Conservation (phyloP, 1,140 invertebrate genomes). For the Ceratosolen fusciceps region DNA sequence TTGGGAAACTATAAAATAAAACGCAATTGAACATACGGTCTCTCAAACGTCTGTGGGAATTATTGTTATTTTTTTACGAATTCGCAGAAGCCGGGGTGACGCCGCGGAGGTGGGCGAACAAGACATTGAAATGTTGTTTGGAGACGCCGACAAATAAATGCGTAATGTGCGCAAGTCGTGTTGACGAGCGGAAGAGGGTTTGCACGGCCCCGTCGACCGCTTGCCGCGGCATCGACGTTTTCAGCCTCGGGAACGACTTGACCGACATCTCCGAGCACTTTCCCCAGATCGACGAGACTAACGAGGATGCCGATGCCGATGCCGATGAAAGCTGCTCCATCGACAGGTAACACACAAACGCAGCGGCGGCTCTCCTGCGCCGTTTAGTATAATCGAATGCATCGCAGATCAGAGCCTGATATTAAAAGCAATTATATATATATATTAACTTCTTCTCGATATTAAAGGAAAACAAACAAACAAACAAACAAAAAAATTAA, state of each 20-base stretch:
- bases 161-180: slow-evolving; percentile 53
- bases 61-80: too few relatives aligned
- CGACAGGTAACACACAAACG: slow-evolving; percentile 33
- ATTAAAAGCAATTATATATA: too few relatives aligned
- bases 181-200: not conserved
- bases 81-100: not conserved
- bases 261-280: not conserved
- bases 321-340: slow-evolving; percentile 16
- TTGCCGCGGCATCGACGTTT: slow-evolving; percentile 19
- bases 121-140: slow-evolving; percentile 62
- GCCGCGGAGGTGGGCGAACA: slow-evolving; percentile 66
- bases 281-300: not conserved
- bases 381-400: too few relatives aligned
- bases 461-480: too few relatives aligned
- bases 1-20: too few relatives aligned
- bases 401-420: too few relatives aligned
- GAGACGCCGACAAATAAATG: slow-evolving; percentile 66
- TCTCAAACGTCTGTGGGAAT: too few relatives aligned
- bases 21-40: too few relatives aligned
- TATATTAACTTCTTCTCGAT: too few relatives aligned
- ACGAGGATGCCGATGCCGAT: not conserved
- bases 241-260: not conserved
- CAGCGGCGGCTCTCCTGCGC: too few relatives aligned
- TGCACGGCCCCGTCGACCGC: slow-evolving; percentile 11
- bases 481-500: too few relatives aligned